These are phyloP conservation scores for Chromobotia macracanthus DNA, from an alignment of 2,797 vertebrate species.

Conservation along the genomic window DNA sequence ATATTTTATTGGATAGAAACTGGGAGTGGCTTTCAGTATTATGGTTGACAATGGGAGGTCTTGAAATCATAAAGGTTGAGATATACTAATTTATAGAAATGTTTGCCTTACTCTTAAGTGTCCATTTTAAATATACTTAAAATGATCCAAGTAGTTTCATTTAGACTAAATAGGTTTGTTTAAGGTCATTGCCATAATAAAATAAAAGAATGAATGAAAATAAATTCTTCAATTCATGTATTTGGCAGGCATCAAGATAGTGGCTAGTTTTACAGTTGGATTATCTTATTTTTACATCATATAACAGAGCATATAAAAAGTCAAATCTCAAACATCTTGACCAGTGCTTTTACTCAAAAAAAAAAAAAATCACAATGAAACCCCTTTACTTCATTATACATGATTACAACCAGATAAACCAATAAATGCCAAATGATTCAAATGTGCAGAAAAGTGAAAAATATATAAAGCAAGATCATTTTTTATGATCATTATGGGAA, in stretches of 20 bases:
- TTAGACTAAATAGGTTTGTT: too few species aligned
- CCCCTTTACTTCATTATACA: slow-evolving; percentile 27
- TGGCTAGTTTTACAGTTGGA: background rate
- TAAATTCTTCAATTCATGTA: background rate
- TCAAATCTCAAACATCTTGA: too few species aligned
- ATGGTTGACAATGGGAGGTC: too few species aligned
- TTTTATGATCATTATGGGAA: too few species aligned
- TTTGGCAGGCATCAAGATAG: background rate
- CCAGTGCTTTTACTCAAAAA: background rate
- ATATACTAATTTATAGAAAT: too few species aligned
- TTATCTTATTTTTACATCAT: background rate
- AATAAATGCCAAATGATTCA: slow-evolving; percentile 14
- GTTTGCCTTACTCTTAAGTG: background rate
- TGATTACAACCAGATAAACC: slow-evolving; percentile 20
- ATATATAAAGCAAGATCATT: background rate
- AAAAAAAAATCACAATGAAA: slow-evolving; percentile 31
- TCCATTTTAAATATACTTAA: background rate
- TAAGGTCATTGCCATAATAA: background rate
- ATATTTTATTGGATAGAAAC: too few species aligned
- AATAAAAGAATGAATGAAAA: background rate
- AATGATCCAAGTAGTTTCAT: too few species aligned
- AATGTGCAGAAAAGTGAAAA: background rate
- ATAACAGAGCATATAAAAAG: background rate
- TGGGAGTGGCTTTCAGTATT: too few species aligned
- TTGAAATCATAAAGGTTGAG: too few species aligned